Conservation (phyloP, 2,888 invertebrate genomes). For the Dasypolia templi region DNA sequence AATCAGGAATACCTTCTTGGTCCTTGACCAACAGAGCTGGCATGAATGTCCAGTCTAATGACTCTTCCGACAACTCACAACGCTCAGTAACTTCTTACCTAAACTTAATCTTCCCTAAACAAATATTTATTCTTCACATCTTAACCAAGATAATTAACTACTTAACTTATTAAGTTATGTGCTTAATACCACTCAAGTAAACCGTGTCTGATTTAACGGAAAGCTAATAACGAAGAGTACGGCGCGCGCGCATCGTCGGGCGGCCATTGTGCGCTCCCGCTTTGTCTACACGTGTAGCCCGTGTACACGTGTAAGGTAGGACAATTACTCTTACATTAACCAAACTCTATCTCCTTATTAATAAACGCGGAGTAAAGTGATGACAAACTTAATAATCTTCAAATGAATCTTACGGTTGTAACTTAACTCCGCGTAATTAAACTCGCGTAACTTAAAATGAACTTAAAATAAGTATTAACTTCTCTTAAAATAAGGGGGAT, state of each 20-base stretch:
- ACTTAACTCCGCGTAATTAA: no score
- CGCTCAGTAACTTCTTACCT: no score
- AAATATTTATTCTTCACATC: not conserved
- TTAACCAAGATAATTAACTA: constrained; percentile 11
- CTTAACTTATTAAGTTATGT: constrained; percentile 20
- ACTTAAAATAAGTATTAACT: no score
- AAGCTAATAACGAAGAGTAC: constrained; percentile 22
- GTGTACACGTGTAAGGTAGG: constrained; percentile 18
- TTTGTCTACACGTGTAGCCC: constrained; percentile 61
- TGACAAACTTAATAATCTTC: no score
- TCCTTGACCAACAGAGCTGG: not conserved
- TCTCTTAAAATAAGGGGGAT: no score
- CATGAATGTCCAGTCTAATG: not conserved
- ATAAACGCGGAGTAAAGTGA: no score
- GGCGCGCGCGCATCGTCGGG: constrained; percentile 34
- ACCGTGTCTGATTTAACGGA: constrained; percentile 9
- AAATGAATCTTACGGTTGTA: no score
- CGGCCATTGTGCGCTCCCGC: constrained; percentile 57
- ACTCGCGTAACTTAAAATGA: no score
- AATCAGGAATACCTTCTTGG: not conserved
- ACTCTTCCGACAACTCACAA: not conserved
- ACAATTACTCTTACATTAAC: not conserved
- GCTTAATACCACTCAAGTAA: constrained; percentile 18
- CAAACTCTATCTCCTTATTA: no score
- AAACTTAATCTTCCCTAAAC: not conserved